Conservation (phyloP, 2,797 vertebrate genomes). For the Vireo griseus region DNA sequence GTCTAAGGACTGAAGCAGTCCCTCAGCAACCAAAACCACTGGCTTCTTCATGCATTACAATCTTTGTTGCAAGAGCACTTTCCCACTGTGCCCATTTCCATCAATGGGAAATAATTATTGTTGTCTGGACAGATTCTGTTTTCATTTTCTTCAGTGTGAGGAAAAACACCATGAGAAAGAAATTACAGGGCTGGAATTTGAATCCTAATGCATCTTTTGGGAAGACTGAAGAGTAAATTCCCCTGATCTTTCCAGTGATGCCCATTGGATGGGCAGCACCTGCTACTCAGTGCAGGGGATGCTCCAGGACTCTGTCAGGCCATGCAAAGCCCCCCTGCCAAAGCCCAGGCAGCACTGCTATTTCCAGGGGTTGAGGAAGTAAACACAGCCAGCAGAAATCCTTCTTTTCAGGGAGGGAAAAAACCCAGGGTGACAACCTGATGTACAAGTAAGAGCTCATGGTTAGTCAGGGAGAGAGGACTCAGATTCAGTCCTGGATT, state of each 20-base stretch:
- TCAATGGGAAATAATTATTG: not conserved
- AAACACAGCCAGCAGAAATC: not conserved
- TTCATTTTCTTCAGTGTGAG: not conserved
- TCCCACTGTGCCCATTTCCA: constrained; percentile 8
- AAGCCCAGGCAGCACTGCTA: not conserved
- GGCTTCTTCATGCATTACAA: not conserved
- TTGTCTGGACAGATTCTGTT: not conserved
- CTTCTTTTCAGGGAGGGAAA: not conserved
- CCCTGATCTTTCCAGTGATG: not conserved
- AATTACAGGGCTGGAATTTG: not conserved
- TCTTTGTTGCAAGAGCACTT: not conserved
- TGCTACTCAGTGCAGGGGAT: not conserved
- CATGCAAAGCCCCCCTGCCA: not conserved
- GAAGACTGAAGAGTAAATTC: not conserved
- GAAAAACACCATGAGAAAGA: not conserved
- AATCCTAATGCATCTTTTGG: not conserved
- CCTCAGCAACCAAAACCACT: not conserved
- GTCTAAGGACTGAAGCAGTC: not conserved
- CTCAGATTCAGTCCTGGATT: not conserved
- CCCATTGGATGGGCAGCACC: not conserved
- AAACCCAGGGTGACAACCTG: not conserved
- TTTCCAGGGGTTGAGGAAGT: not conserved
- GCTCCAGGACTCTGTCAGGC: not conserved
- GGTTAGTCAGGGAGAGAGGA: fast-evolving
- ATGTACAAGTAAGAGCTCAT: not conserved